A percentile compares a stretch with the other conserved stretches of the same genome.
Evolutionary conservation across 2,797 vertebrate species (phyloP).

Genomic region (Spatula clypeata): DNA sequence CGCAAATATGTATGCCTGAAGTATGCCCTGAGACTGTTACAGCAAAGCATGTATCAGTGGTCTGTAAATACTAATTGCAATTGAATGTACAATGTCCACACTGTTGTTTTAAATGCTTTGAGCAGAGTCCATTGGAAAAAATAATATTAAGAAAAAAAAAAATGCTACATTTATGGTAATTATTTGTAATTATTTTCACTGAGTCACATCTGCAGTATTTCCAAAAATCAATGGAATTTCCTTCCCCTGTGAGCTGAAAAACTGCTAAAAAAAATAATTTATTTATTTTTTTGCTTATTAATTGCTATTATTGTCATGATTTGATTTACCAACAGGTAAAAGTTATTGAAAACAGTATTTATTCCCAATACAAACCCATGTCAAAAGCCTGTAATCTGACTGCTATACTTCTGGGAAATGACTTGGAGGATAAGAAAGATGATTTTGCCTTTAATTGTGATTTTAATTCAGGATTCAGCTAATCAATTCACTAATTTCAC

Average conservation of each 20-base stretch:
- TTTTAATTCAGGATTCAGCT: constrained; percentile 67
- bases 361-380: neutral
- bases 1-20: neutral
- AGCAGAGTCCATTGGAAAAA: neutral
- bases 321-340: neutral
- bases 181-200: constrained; percentile 5
- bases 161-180: neutral
- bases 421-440: neutral
- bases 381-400: neutral
- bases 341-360: neutral
- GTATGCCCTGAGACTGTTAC: neutral
- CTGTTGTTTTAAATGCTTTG: neutral
- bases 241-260: neutral
- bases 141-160: neutral
- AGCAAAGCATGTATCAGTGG: neutral
- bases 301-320: constrained; percentile 1
- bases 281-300: neutral
- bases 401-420: neutral
- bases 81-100: neutral
- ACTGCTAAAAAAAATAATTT: neutral
- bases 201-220: neutral
- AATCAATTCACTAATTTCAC: constrained; percentile 55
- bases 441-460: constrained; percentile 38
- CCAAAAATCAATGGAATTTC: constrained; percentile 27
- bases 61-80: neutral